Base-by-base conservation (phyloP, 2,888 invertebrate species). In the Apodemia zela region DNA sequence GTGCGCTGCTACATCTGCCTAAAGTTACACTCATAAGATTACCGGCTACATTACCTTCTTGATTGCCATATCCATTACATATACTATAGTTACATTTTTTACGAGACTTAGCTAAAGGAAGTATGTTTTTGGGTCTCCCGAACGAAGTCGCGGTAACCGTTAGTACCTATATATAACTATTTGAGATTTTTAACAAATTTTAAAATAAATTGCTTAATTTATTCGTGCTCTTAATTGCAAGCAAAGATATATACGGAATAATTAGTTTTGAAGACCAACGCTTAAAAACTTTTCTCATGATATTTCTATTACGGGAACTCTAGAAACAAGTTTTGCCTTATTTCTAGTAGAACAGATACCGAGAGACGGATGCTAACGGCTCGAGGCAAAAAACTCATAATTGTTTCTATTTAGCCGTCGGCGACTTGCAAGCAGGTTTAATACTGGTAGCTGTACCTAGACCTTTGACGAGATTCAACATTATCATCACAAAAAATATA, bases 401-500 rank as follows among this genome's bases (percentile, higher is more conserved):
- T 84, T 80, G 82, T 73, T 85, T 85, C 84, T 78, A 71, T 74
- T 80, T 82, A 84, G 71, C 73, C 73, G 71, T 71, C 64, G 61
- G 63, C 62, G 60, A 59, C 63, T 60, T 57, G 58, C 67, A 66
- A 65, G 65, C 72, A 66, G 69, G 71, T 70, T 72, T 80, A 88
- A 86, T 88, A 87, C 51, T 51, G 21, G 51, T 51, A 51, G 51
- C 51, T 21, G 25, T 51, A 51, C 51, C 51, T 51, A 25, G 25
- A 54, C 54, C 25, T 54, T 13, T 54, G 25, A 21, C 54, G 25
- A 25, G 54, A 54, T 21, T 54, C 6, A 54, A 54, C 11, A 49
- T 11, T 21, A 15, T 13, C 13, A 21, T 25, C 25, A 15, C 25
- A 54, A 54, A 54, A 54, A 54, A 42, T 42, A 42, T 15, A 42